A percentile compares a stretch with the other conserved stretches of the same genome.
These are phyloP conservation scores for Hirtodrosophila cameraria DNA, from an alignment of 2,888 invertebrate genomes.

Conservation along the genomic window DNA sequence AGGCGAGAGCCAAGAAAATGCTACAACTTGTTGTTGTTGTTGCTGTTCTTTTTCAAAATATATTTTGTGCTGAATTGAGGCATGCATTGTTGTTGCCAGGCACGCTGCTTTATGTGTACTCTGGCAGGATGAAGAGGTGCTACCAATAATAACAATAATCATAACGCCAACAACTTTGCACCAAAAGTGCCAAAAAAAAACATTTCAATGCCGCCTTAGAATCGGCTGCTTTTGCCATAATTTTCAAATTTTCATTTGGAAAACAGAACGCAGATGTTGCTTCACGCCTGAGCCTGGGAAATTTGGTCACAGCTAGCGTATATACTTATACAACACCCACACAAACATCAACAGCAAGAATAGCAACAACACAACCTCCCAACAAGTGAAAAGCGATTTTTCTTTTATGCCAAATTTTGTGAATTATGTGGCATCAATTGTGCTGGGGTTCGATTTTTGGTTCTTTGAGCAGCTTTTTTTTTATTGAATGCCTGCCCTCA, in stretches of 20 bases:
- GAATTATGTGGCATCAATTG: constrained; percentile 76
- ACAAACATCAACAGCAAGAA: not conserved
- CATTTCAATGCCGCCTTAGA: constrained; percentile 55
- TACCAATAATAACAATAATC: constrained; percentile 76
- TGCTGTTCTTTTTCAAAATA: constrained; percentile 6
- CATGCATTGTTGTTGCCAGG: constrained; percentile 69
- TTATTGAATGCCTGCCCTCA: constrained; percentile 44
- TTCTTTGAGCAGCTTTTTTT: constrained; percentile 28
- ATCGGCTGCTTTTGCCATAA: constrained; percentile 71
- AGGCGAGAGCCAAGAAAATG: constrained; percentile 57
- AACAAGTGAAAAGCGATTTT: constrained; percentile 69
- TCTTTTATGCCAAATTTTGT: constrained; percentile 62
- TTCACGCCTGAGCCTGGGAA: constrained; percentile 18
- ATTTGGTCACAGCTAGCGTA: constrained; percentile 51
- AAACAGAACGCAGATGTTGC: constrained; percentile 73
- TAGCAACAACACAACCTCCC: constrained; percentile 4
- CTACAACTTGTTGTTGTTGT: constrained; percentile 19
- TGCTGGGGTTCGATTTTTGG: constrained; percentile 54
- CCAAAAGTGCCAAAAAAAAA: constrained; percentile 75
- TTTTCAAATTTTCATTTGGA: constrained; percentile 77
- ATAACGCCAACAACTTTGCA: constrained; percentile 73
- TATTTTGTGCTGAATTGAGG: constrained; percentile 55
- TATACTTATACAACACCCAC: constrained; percentile 16
- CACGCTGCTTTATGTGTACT: constrained; percentile 35
- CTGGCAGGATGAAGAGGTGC: not conserved